Percentiles rank a stretch among this genome's conserved stretches.
Conservation (phyloP, 2,113 vertebrate species). For the Himantopus leucocephalus region DNA sequence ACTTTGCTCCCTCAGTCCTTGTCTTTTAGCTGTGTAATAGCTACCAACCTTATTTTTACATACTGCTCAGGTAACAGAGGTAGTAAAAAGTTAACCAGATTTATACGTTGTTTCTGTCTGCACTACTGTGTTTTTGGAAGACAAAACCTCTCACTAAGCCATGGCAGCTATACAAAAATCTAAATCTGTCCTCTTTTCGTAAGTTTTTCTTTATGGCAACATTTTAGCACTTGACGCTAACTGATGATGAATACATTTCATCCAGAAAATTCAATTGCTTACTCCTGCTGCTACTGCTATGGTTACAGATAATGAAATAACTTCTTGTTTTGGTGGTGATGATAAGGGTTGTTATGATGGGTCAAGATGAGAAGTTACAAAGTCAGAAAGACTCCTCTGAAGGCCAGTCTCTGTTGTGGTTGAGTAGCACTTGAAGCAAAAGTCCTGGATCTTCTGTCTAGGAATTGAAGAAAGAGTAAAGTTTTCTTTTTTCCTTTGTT, state of each 20-base stretch:
- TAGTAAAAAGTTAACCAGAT: background rate
- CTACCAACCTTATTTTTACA: background rate
- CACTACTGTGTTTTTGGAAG: background rate
- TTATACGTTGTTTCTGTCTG: background rate
- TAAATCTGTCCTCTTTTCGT: background rate
- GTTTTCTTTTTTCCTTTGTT: background rate
- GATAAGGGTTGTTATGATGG: background rate
- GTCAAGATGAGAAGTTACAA: background rate
- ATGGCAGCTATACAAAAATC: background rate
- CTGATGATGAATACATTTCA: background rate
- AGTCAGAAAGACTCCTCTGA: background rate
- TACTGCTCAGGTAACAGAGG: background rate
- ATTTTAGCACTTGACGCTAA: background rate
- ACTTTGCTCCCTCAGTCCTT: background rate
- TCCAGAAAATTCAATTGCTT: background rate
- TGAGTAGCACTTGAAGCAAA: background rate
- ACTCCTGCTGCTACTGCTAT: background rate
- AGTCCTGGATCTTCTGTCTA: background rate
- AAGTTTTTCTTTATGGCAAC: background rate
- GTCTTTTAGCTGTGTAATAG: background rate
- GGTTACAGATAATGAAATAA: background rate
- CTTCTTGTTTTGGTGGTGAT: background rate
- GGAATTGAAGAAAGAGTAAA: background rate
- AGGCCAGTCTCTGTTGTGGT: background rate
- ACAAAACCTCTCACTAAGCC: background rate